Evolutionary conservation across 2,113 vertebrate genomes (phyloP).

Genomic region (Psilopsiagon aymara): DNA sequence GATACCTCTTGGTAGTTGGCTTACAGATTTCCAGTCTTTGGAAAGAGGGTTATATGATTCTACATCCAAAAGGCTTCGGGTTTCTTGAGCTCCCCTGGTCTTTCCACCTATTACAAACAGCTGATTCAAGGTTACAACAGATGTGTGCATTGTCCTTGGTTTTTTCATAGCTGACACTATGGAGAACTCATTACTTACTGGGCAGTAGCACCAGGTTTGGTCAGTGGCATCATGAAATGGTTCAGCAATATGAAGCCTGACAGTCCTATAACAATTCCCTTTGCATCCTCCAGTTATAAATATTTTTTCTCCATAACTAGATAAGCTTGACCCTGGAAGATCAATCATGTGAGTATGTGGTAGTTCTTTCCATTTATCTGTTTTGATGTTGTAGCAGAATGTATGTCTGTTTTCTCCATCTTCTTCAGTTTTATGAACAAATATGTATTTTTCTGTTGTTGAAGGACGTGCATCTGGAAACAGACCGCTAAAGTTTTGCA

Average conservation of each 20-base stretch:
- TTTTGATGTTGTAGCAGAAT: conserved; percentile 92
- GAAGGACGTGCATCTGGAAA: conserved; percentile 90
- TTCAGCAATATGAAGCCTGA: conserved; percentile 91
- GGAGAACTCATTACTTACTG: conserved; percentile 82
- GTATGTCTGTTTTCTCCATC: conserved; percentile 82
- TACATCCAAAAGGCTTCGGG: conserved; percentile 87
- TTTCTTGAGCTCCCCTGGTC: conserved; percentile 83
- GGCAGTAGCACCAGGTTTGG: conserved; percentile 95
- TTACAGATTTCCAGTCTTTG: conserved; percentile 86
- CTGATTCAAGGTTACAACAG: conserved; percentile 84
- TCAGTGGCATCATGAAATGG: conserved; percentile 89
- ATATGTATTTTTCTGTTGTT: conserved; percentile 93
- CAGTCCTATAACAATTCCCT: conserved; percentile 86
- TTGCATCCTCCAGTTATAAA: conserved; percentile 94
- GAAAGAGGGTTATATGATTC: conserved; percentile 90
- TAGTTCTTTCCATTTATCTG: conserved; percentile 89
- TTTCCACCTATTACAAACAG: conserved; percentile 95
- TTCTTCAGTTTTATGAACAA: conserved; percentile 95
- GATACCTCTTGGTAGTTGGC: conserved; percentile 88
- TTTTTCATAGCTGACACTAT: conserved; percentile 86
- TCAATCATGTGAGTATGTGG: conserved; percentile 81
- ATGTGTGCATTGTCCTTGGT: conserved; percentile 93
- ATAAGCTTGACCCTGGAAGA: conserved; percentile 89
- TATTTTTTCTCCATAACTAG: conserved; percentile 91
- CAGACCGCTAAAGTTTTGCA: conserved; percentile 81